Evolutionary conservation across 2,797 vertebrate genomes (phyloP), one percentile per base, ranked within the genome.

Genomic region (Borostomias antarcticus): DNA sequence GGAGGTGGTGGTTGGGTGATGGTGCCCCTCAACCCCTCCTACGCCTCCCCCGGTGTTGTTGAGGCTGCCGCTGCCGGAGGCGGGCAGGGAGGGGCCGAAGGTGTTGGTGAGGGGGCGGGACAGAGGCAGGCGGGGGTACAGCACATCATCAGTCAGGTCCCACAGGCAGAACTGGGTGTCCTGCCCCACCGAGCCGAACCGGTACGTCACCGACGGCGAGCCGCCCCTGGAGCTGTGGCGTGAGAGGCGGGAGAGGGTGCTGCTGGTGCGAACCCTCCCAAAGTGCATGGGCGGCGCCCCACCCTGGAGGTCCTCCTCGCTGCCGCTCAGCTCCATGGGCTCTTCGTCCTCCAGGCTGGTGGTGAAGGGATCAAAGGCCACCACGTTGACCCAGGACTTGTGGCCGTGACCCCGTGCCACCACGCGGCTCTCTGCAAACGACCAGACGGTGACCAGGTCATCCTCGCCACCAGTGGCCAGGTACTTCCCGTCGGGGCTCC

Each of bases 141-240:
- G 82, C 62, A 96, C 79, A 0, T 97, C 96, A 37, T 98, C 94
- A 0, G 95, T 98, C 70, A 98, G 87, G 86, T 98, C 96, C 96
- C 96, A 97, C 50, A 98, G 80, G 76, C 96, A 98, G 86, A 98
- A 97, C 74, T 96, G 96, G 0, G 95, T 97, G 90, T 97, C 96
- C 86, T 97, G 95, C 0, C 96, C 95, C 0, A 96, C 96, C 0
- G 96, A 98, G 45, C 96, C 96, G 0, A 98, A 98, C 5, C 95
- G 93, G 70, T 97, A 96, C 0, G 95, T 92, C 72, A 97, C 91
- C 0, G 94, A 84, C 0, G 90, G 78, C 0, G 89, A 87, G 0
- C 87, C 83, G 0, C 93, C 92, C 68, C 89, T 92, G 25, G 93
- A 91, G 50, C 94, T 93, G 77, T 94, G 94, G 5, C 90, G 92